phyloP scores from a whole-genome alignment of 92 coral and sea anemone genomes.

The Porites lobata region DNA sequence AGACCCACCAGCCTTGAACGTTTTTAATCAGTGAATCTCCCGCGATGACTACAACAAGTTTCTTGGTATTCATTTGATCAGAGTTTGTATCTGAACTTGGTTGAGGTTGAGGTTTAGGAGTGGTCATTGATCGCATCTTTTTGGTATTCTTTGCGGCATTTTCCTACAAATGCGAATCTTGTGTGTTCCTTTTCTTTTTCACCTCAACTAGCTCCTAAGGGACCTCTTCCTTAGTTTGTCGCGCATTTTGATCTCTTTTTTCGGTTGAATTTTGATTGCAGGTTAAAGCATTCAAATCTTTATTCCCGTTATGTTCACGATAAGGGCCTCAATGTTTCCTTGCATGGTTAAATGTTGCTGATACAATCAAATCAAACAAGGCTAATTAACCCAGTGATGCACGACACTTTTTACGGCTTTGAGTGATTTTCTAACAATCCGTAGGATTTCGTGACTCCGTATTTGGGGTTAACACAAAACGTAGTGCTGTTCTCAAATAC shows the following conservation, averaged over 20 bases:
- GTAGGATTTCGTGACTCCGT: too few species aligned
- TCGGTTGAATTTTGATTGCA: not conserved
- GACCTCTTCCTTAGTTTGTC: not conserved
- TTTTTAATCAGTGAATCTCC: not conserved
- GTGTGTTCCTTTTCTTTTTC: constrained; percentile 5
- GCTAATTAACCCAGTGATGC: too few species aligned
- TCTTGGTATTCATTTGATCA: constrained; percentile 1
- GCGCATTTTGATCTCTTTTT: not conserved
- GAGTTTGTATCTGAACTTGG: not conserved
- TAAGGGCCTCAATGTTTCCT: too few species aligned
- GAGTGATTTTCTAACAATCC: too few species aligned
- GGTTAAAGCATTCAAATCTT: too few species aligned
- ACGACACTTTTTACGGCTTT: too few species aligned
- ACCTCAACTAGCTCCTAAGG: not conserved
- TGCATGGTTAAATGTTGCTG: too few species aligned
- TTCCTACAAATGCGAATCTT: not conserved
- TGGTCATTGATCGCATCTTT: not conserved
- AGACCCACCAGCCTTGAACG: not conserved
- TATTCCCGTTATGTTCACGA: too few species aligned
- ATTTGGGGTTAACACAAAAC: too few species aligned
- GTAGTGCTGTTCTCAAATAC: too few species aligned
- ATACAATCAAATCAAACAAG: too few species aligned
- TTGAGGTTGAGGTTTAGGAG: not conserved
- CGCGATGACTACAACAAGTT: not conserved
- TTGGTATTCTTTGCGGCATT: constrained; percentile 6